Evolutionary conservation across 2,113 vertebrate species (phyloP), one percentile per base, ranked within the genome.

Genomic region (Oxyruncus cristatus): DNA sequence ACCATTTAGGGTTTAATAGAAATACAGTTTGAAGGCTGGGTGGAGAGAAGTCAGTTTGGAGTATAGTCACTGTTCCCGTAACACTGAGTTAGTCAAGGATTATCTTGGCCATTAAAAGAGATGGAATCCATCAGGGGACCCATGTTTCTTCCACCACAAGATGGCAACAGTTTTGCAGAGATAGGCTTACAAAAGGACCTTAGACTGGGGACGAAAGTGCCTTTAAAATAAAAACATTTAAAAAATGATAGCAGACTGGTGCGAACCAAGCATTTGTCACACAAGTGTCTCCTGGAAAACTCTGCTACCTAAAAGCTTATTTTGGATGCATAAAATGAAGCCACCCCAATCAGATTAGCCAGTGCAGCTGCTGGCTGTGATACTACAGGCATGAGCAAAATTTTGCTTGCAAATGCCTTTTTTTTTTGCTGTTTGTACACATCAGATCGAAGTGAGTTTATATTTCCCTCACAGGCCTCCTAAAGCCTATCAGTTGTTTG

Each of bases 131-230:
- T 12, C 53, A 49, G 35, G 15, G 59, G 39, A 9, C 14, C 2
- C 28, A 18, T 11, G 0, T 27, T 62, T 20, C 37, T 92, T 5
- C 53, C 20, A 66, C 97, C 97, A 92, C 96, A 53, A 81, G 97
- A 73, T 97, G 97, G 95, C 97, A 97, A 30, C 19, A 81, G 28
- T 61, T 62, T 35, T 50, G 79, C 86, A 82, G 65, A 37, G 44
- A 61, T 26, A 19, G 53, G 28, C 8, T 61, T 49, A 22, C 21
- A 26, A 17, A 26, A 37, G 30, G 53, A 4, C 14, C 23, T 61
- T 12, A 30, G 20, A 2, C 30, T 42, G 21, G 44, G 41, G 52
- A 21, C 0, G 1, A 9, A 67, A 53, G 35, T 7, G 32, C 32
- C 14, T 53, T 81, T 61, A 55, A 84, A 89, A 84, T 27, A 80